Evolutionary conservation across 2,888 invertebrate species (phyloP), one percentile per base, ranked within the genome.

Genomic region (Monopis laevigella): DNA sequence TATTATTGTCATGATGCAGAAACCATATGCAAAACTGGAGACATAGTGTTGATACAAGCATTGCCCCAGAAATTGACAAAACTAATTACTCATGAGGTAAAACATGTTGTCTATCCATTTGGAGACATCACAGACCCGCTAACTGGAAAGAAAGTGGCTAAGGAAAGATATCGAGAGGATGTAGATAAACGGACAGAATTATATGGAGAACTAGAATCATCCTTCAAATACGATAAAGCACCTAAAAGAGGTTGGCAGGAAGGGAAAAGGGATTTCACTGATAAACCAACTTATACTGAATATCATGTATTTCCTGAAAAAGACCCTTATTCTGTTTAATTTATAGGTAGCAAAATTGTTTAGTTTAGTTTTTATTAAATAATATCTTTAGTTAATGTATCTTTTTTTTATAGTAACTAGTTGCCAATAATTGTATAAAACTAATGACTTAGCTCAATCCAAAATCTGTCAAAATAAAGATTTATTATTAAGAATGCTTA

Each of bases 91-190:
- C 93, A 94, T 58, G 83, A 87, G 73, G 86, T 95, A 0, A 82
- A 89, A 55, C 86, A 93, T 61, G 84, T 94, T 3, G 84, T 95
- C 11, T 92, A 90, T 65, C 89, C 89, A 2, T 72, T 89, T 51
- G 95, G 95, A 51, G 92, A 95, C 68, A 77, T 93, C 39, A 90
- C 87, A n/a, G 93, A 93, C 68, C 95, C 95, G 2, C 73, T 95
- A 16, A 89, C 90, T 30, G 90, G 90, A 11, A 92, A 91, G 59
- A 89, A 89, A 65, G 87, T 90, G 28, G 87, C 89, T 1, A 87
- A 82, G 39, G 85, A 85, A 46, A 81, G 82, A 56, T 94, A 89
- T 58, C 86, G 93, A 55, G 90, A 92, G 45, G 84, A 90, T 43
- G 83, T 92, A 45, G 88, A 89, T 34, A 83, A 81, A 53, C 77